These are phyloP conservation scores for Oryzias javanicus DNA, from an alignment of 2,113 vertebrate genomes.

Conservation along the genomic window DNA sequence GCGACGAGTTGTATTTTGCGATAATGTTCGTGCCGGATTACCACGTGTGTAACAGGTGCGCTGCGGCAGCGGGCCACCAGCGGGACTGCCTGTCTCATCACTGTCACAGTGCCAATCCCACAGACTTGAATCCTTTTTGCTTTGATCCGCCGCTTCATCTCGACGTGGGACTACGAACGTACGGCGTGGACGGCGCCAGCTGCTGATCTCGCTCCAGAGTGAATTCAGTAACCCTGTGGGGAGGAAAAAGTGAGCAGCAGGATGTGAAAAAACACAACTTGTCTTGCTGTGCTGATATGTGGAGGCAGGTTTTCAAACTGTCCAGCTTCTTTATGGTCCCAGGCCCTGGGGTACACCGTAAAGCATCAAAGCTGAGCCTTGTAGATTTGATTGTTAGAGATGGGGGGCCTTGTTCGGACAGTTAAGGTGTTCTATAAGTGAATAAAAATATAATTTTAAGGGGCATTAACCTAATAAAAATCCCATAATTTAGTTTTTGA, in stretches of 20 bases:
- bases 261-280: not conserved
- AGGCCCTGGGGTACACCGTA: constrained; percentile 38
- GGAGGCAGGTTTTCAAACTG: constrained; percentile 30
- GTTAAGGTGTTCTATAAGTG: constrained; percentile 36
- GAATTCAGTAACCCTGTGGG: constrained; percentile 32
- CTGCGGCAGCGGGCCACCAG: constrained; percentile 28
- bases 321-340: constrained; percentile 26
- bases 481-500: too few species aligned
- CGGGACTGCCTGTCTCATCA: constrained; percentile 43
- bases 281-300: constrained; percentile 2
- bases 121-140: constrained; percentile 61
- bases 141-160: constrained; percentile 45
- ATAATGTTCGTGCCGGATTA: constrained; percentile 64
- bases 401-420: constrained; percentile 11
- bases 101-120: constrained; percentile 65
- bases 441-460: too few species aligned
- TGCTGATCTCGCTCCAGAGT: constrained; percentile 35
- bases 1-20: constrained; percentile 60
- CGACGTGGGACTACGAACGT: constrained; percentile 45
- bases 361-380: constrained; percentile 20
- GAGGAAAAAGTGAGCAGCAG: constrained; percentile 4
- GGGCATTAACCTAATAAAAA: too few species aligned
- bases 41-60: constrained; percentile 55
- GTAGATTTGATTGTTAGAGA: constrained; percentile 18
- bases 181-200: constrained; percentile 39